phyloP scores from a whole-genome alignment of 2,888 invertebrate genomes.

The Megastigmus dorsalis region DNA sequence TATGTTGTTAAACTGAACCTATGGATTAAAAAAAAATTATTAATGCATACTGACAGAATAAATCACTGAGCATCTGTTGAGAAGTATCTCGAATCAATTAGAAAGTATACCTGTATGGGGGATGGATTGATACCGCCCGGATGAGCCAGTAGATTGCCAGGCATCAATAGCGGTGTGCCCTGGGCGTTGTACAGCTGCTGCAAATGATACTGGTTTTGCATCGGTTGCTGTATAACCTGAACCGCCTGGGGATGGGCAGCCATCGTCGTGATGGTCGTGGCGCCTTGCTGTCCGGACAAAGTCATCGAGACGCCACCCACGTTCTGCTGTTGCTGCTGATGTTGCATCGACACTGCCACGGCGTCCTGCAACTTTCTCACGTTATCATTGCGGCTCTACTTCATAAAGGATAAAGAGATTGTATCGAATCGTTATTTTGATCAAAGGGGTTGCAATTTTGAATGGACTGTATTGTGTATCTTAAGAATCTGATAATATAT shows the following conservation, averaged over 20 bases:
- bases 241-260: constrained; percentile 84
- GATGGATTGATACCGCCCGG: constrained; percentile 85
- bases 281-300: constrained; percentile 72
- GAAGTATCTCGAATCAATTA: not conserved
- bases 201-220: constrained; percentile 83
- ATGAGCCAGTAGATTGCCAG: constrained; percentile 85
- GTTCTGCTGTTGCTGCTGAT: constrained; percentile 76
- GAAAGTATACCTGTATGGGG: constrained; percentile 79
- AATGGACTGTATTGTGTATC: too few relatives aligned
- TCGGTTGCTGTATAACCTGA: constrained; percentile 89
- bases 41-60: not conserved
- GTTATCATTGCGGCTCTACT: constrained; percentile 19
- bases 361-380: constrained; percentile 65
- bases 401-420: too few relatives aligned
- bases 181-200: constrained; percentile 89
- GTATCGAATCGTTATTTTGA: constrained; percentile 9
- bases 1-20: constrained; percentile 73
- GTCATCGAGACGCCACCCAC: constrained; percentile 75
- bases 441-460: not conserved
- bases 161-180: constrained; percentile 85
- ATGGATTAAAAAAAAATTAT: not conserved
- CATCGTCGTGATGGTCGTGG: constrained; percentile 84
- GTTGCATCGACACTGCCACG: constrained; percentile 76
- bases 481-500: too few relatives aligned
- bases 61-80: not conserved